These are phyloP conservation scores for Biston stratarius DNA, from an alignment of 2,888 invertebrate genomes.

Conservation along the genomic window DNA sequence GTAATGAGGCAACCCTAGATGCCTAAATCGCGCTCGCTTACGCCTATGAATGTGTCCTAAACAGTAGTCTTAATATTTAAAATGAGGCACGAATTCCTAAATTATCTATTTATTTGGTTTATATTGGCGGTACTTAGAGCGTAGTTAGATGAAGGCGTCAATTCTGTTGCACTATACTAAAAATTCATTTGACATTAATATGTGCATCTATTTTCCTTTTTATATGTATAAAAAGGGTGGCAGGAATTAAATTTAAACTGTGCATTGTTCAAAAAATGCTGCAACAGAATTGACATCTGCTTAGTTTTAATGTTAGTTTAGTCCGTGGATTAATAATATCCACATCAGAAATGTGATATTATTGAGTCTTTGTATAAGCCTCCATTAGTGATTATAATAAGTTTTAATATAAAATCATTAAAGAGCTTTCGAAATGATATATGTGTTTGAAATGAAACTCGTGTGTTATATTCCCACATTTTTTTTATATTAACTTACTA, in stretches of 20 bases:
- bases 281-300: slow-evolving; percentile 29
- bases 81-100: slow-evolving; percentile 29
- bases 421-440: slow-evolving; percentile 66
- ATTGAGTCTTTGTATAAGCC: slow-evolving; percentile 86
- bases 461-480: neutral
- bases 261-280: neutral
- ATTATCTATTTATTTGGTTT: slow-evolving; percentile 46
- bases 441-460: slow-evolving; percentile 46
- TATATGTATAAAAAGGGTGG: neutral
- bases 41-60: slow-evolving; percentile 20
- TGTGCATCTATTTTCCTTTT: neutral
- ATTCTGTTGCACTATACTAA: neutral
- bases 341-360: slow-evolving; percentile 91
- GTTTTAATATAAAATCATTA: slow-evolving; percentile 67
- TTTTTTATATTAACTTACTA: slow-evolving; percentile 21
- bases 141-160: slow-evolving; percentile 45
- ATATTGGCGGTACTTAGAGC: slow-evolving; percentile 72
- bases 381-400: slow-evolving; percentile 69
- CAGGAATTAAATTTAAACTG: neutral
- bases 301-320: slow-evolving; percentile 55
- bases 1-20: neutral
- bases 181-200: neutral
- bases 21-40: slow-evolving; percentile 6
- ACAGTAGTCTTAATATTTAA: neutral
- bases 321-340: slow-evolving; percentile 87